These are phyloP conservation scores for Pseudonaja textilis DNA, from an alignment of 2,113 vertebrate genomes.

Conservation along the genomic window DNA sequence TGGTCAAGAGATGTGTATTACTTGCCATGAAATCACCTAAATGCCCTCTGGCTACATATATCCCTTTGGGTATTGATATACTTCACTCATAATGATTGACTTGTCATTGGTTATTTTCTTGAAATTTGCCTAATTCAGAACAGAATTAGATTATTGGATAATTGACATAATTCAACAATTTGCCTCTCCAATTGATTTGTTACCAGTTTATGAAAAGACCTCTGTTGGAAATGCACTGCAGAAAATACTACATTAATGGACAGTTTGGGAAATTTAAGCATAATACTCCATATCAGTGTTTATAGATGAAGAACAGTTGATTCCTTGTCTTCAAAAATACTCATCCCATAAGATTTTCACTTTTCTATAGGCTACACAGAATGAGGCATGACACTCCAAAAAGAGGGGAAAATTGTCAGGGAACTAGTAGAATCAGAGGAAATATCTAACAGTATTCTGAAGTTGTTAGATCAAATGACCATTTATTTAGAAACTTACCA, in stretches of 20 bases:
- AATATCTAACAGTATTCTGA: background rate
- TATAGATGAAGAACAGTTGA: background rate
- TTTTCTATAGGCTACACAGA: background rate
- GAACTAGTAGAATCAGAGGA: background rate
- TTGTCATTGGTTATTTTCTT: background rate
- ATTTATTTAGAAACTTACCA: constrained; percentile 4
- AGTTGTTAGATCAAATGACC: background rate
- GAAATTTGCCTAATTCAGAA: background rate
- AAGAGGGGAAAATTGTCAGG: background rate
- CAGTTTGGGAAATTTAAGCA: background rate
- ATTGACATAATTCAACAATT: background rate
- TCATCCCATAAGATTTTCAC: background rate
- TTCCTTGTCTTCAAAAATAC: background rate
- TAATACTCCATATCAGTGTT: background rate
- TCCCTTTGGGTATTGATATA: background rate
- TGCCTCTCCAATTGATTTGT: background rate
- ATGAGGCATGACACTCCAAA: background rate
- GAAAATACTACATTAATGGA: background rate
- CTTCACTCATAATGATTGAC: background rate
- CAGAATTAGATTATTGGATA: no score
- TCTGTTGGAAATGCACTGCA: background rate
- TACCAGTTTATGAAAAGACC: background rate
- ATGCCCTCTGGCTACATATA: background rate
- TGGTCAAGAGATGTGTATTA: background rate
- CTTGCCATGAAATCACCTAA: background rate